Percentiles rank a stretch among this genome's conserved stretches.
phyloP scores from a whole-genome alignment of 2,113 vertebrate genomes.

The Scalopus aquaticus region DNA sequence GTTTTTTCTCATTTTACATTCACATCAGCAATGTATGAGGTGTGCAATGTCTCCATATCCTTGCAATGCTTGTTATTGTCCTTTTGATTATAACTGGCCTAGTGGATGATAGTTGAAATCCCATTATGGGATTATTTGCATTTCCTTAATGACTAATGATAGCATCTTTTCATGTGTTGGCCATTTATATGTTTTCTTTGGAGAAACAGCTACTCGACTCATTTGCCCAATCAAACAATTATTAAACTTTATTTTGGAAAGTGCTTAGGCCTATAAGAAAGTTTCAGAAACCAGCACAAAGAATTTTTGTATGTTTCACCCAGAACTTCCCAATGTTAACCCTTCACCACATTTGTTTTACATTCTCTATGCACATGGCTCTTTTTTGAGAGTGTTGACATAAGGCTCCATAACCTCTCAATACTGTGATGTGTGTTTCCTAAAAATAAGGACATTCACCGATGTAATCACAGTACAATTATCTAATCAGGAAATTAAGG shows the following conservation, averaged over 20 bases:
- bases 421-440: not conserved
- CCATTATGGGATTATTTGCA: not conserved
- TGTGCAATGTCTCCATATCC: not conserved
- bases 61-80: not conserved
- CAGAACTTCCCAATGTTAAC: not conserved
- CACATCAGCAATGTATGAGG: not conserved
- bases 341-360: not conserved
- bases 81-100: not conserved
- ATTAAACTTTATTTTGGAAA: not conserved
- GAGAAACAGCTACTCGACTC: not conserved
- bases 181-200: not conserved
- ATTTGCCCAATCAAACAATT: not conserved
- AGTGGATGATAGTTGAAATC: too few species aligned
- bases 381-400: not conserved
- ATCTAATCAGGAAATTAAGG: not conserved
- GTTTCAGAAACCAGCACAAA: not conserved
- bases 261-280: not conserved
- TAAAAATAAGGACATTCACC: not conserved
- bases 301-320: not conserved
- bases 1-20: not conserved
- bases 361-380: not conserved
- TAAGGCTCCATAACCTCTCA: not conserved
- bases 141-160: not conserved
- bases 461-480: not conserved
- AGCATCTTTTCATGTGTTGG: not conserved